Conservation (phyloP, 2,797 vertebrate species). For the Pangasius larnaudii region DNA sequence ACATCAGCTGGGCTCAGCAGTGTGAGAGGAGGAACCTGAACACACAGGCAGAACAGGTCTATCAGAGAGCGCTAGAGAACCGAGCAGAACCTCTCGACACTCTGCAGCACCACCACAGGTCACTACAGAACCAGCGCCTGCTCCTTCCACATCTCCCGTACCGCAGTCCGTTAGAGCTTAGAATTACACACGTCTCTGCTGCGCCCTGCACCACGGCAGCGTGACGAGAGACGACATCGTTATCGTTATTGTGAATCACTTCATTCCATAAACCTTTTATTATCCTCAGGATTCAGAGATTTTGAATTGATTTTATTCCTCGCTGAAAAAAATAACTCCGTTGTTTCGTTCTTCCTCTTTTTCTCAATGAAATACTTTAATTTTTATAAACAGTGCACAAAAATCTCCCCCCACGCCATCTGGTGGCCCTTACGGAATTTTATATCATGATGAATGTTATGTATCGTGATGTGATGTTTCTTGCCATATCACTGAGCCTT, state of each 20-base stretch:
- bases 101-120: conserved; percentile 82
- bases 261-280: too few species aligned
- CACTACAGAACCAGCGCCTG: conserved; percentile 3
- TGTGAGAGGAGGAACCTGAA: conserved; percentile 73
- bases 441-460: not conserved
- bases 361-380: too few species aligned
- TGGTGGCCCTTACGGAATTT: not conserved
- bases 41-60: conserved; percentile 75
- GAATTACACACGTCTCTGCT: too few species aligned
- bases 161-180: not conserved
- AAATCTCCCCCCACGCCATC: not conserved
- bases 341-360: too few species aligned
- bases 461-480: not conserved
- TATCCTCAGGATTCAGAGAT: not conserved
- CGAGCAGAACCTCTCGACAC: conserved; percentile 80
- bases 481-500: rapidly evolving
- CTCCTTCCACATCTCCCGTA: not conserved
- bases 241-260: too few species aligned
- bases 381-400: too few species aligned
- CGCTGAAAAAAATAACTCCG: too few species aligned
- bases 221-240: too few species aligned
- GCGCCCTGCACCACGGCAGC: too few species aligned
- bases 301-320: too few species aligned
- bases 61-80: conserved; percentile 81
- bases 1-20: conserved; percentile 84